Evolutionary conservation across 2,888 invertebrate genomes (phyloP).

Genomic region (Phyto melanocephala): DNA sequence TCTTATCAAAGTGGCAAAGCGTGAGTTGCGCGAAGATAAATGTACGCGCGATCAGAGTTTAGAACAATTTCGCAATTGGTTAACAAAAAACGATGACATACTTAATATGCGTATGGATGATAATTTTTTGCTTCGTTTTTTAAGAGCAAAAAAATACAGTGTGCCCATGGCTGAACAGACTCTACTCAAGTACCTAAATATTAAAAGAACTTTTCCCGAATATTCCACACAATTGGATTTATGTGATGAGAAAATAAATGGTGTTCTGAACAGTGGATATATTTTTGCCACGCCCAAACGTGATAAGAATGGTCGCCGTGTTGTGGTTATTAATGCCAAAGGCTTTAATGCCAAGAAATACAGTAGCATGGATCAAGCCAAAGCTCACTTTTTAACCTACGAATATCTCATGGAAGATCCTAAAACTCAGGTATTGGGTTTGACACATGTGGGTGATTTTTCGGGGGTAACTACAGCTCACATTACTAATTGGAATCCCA

Average conservation of each 20-base stretch:
- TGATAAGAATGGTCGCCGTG: conserved; percentile 86
- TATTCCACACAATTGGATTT: conserved; percentile 84
- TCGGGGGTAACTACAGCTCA: conserved; percentile 82
- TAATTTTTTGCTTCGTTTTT: conserved; percentile 85
- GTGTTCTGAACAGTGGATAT: conserved; percentile 86
- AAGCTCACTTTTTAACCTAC: conserved; percentile 85
- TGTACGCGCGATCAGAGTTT: conserved; percentile 83
- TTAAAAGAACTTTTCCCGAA: conserved; percentile 84
- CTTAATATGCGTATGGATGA: conserved; percentile 85
- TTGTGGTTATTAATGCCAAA: conserved; percentile 83
- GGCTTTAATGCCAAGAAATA: conserved; percentile 85
- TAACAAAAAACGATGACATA: conserved; percentile 84
- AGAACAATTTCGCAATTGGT: conserved; percentile 84
- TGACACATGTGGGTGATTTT: conserved; percentile 86
- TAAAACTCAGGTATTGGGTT: conserved; percentile 86
- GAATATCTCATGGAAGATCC: conserved; percentile 88
- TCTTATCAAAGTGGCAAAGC: conserved; percentile 80
- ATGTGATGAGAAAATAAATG: conserved; percentile 81
- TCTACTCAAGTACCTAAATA: conserved; percentile 87
- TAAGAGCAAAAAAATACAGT: conserved; percentile 88
- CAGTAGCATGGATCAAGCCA: conserved; percentile 85
- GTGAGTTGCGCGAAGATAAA: conserved; percentile 86
- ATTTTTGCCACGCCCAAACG: conserved; percentile 87
- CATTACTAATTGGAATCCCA: conserved; percentile 86
- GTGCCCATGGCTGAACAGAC: conserved; percentile 89